A percentile compares a stretch with the other conserved stretches of the same genome.
phyloP scores from a whole-genome alignment of 2,797 vertebrate genomes.

The Allobates femoralis region DNA sequence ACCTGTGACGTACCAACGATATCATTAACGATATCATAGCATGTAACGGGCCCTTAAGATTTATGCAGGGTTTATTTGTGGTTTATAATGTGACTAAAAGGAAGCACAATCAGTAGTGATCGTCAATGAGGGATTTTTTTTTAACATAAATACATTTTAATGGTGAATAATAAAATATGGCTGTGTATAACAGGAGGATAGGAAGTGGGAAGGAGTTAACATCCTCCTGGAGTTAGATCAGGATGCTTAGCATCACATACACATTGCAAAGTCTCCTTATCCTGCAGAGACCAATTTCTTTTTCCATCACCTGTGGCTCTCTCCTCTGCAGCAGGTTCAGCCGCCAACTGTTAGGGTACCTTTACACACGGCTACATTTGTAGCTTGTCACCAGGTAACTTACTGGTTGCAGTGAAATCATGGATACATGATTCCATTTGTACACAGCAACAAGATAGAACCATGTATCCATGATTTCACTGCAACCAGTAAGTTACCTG shows the following conservation, averaged over 20 bases:
- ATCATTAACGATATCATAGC: no score
- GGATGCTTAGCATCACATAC: slow-evolving; percentile 67
- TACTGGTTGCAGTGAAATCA: no score
- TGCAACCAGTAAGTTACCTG: no score
- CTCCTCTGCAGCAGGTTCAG: slow-evolving; percentile 45
- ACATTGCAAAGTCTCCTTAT: slow-evolving; percentile 62
- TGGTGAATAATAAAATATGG: neutral
- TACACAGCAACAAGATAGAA: no score
- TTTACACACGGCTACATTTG: no score
- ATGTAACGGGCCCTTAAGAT: neutral
- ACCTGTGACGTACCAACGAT: no score
- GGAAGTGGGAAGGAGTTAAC: slow-evolving; percentile 30
- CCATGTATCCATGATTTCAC: no score
- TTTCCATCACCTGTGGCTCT: slow-evolving; percentile 75
- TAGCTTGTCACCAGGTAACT: no score
- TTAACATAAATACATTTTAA: neutral
- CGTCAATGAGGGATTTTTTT: neutral
- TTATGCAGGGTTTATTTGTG: neutral
- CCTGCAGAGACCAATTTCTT: slow-evolving; percentile 78
- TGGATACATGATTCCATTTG: no score
- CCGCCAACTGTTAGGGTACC: slow-evolving; percentile 32
- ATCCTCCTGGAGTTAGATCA: slow-evolving; percentile 29
- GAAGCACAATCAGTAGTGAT: neutral
- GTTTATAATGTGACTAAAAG: neutral
- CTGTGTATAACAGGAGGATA: neutral